These are phyloP conservation scores for Echinarachnius parma DNA, from an alignment of 53 echinoderm and acorn worm species.

Conservation along the genomic window DNA sequence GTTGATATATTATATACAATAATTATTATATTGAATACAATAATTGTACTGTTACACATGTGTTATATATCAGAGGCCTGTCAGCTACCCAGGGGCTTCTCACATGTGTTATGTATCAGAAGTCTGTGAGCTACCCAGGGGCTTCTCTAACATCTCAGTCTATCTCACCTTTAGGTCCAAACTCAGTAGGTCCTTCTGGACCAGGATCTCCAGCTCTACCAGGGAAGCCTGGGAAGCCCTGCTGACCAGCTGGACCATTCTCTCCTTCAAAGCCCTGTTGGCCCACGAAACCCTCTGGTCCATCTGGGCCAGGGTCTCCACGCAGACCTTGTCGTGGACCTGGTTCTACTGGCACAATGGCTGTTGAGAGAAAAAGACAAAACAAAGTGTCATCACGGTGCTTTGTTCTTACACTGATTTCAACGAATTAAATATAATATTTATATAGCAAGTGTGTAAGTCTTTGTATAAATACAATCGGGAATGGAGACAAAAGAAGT, in stretches of 20 bases:
- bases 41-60: no score
- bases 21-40: no score
- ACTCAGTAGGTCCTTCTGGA: background rate
- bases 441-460: no score
- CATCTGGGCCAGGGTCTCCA: slow-evolving; percentile 20
- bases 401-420: no score
- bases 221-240: slow-evolving; percentile 42
- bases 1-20: no score
- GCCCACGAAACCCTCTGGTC: slow-evolving; percentile 47
- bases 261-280: slow-evolving; percentile 29
- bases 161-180: slow-evolving; percentile 31
- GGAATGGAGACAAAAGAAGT: no score
- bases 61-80: slow-evolving; percentile 1
- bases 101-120: no score
- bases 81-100: no score
- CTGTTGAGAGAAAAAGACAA: background rate
- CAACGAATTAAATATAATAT: no score
- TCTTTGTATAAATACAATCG: no score
- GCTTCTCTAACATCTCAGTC: background rate
- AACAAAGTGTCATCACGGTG: no score
- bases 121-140: no score
- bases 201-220: slow-evolving; percentile 28
- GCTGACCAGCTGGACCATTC: background rate
- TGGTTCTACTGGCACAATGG: background rate
- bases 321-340: background rate